phyloP scores from a whole-genome alignment of 2,113 vertebrate genomes.

The Pteropus alecto region DNA sequence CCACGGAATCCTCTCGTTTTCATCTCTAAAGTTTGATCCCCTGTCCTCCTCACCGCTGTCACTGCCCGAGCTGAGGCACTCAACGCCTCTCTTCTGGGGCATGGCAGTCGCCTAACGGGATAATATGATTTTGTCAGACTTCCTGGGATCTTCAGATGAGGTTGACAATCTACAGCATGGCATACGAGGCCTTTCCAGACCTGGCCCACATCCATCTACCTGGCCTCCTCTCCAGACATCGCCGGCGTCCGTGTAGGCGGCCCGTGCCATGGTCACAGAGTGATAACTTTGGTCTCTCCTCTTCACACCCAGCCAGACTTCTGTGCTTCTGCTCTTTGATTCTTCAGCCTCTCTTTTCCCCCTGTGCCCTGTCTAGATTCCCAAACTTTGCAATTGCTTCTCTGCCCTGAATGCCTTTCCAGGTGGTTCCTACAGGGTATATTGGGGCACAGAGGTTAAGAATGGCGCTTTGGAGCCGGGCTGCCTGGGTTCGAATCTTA shows the following conservation, averaged over 20 bases:
- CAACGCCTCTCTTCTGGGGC: not conserved
- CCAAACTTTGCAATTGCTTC: not conserved
- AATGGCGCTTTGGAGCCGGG: not conserved
- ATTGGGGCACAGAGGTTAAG: not conserved
- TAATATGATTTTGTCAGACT: not conserved
- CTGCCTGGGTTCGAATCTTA: not conserved
- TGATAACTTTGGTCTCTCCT: not conserved
- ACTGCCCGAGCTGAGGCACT: not conserved
- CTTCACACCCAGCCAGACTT: not conserved
- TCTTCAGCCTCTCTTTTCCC: not conserved
- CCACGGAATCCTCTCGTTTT: not conserved
- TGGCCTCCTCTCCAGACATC: not conserved
- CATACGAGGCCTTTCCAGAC: not conserved
- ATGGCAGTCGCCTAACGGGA: not conserved
- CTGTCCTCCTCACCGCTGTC: not conserved
- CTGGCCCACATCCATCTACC: rapidly evolving
- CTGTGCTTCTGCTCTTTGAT: not conserved
- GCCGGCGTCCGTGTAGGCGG: not conserved
- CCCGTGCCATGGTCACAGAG: not conserved
- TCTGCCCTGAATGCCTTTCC: not conserved
- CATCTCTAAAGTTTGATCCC: not conserved
- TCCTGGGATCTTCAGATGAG: not conserved
- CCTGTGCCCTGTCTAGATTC: not conserved
- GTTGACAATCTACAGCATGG: not conserved
- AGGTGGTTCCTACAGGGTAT: not conserved